Percentiles rank a stretch among this genome's conserved stretches.
Conservation (phyloP, 2,113 vertebrate species). For the Dermatemys mawii region DNA sequence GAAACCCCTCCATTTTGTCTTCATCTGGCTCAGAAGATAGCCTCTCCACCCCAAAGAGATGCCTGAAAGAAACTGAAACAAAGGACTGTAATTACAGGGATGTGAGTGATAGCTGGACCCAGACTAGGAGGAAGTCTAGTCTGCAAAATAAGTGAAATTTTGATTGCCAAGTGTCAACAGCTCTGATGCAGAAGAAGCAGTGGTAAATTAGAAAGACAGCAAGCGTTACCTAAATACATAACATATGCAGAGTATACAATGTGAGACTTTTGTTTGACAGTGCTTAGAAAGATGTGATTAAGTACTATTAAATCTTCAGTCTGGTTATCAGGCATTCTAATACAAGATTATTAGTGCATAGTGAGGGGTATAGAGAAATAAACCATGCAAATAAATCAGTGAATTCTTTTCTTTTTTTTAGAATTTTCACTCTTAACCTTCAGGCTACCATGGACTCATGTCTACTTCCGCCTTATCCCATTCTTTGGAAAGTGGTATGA, state of each 20-base stretch:
- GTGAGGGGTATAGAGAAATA: neutral
- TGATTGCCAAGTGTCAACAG: neutral
- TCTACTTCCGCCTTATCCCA: neutral
- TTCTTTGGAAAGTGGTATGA: neutral
- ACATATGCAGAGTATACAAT: rapidly evolving
- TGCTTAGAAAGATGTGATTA: neutral
- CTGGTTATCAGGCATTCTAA: neutral
- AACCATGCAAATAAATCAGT: neutral
- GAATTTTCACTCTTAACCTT: neutral
- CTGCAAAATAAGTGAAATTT: neutral
- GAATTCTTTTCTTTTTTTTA: neutral
- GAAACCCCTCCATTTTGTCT: too few species aligned
- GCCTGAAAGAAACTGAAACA: too few species aligned
- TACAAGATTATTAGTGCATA: neutral
- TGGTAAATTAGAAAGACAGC: neutral
- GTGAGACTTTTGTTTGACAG: neutral
- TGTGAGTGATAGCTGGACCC: too few species aligned
- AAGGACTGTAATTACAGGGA: too few species aligned
- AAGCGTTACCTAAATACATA: neutral
- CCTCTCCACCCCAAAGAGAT: too few species aligned
- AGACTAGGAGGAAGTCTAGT: too few species aligned
- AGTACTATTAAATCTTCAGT: neutral
- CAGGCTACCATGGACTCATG: neutral
- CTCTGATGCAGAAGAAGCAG: neutral
- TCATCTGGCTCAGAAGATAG: too few species aligned